Base-by-base conservation (phyloP, 2,113 vertebrate genomes). In the Notarius quadriscutis region DNA sequence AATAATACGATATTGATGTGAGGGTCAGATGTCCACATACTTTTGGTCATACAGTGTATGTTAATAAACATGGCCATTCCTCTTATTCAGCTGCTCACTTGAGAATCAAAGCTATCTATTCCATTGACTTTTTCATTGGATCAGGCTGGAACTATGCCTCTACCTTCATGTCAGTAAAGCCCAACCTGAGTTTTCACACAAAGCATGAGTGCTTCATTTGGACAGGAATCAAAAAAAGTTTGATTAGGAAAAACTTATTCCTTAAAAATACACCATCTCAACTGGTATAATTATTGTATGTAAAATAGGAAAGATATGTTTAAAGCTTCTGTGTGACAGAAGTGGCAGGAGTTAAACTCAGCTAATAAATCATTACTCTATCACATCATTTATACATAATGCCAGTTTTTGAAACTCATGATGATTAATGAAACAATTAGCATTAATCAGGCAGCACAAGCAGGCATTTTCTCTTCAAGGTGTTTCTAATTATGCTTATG, bases 311-410 rank as follows among this genome's bases (percentile, higher is more conserved):
- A 79, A 60, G 62, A 51, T 88, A 82, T 41, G 67, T 34, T 74
- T 50, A 57, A 77, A 51, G 75, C 34, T 57, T 41, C 9, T n/a
- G 15, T 27, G 30, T 12, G 53, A 60, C 30, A 78, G 69, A 71
- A 78, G 27, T 53, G 6, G 57, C 63, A 79, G 79, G 34, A 53
- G 53, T 86, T 85, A 60, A 86, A 87, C 62, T 11, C 41, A 11
- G 34, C 84, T 80, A 51, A 83, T 89, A 86, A 85, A 89, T 89
- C 86, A 86, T 83, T 85, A 79, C 85, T 65, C 62, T 84, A 72
- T 58, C 71, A 77, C 81, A 89, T 88, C 86, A 77, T 85, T 87
- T 83, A 30, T 63, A 83, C 30, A 89, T 80, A 62, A 85, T 55
- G 62, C 11, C 85, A 86, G 87, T 62, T 86, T 30, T 79, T 83